These are phyloP conservation scores for Anas platyrhynchos DNA, from an alignment of 2,113 vertebrate genomes.

Conservation along the genomic window DNA sequence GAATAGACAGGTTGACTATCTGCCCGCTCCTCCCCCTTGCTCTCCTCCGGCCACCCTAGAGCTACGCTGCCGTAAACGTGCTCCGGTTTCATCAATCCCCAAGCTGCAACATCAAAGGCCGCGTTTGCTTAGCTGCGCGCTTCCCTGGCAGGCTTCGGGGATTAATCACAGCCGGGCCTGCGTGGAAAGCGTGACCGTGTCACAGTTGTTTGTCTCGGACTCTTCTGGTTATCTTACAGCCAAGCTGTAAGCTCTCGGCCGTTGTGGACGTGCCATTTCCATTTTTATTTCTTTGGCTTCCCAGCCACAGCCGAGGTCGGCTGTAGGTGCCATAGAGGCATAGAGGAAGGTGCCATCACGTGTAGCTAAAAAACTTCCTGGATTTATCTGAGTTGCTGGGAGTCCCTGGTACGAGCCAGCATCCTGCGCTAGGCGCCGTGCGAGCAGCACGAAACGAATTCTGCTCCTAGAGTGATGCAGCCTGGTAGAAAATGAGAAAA, in stretches of 20 bases:
- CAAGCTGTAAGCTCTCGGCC: fast-evolving
- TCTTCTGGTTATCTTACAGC: neutral
- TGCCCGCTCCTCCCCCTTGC: neutral
- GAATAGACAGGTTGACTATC: neutral
- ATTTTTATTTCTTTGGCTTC: neutral
- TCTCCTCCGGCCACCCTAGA: neutral
- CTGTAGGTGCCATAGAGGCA: neutral
- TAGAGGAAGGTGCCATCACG: fast-evolving
- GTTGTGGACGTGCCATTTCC: fast-evolving
- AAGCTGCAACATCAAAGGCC: constrained; percentile 55
- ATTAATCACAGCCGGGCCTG: constrained; percentile 26
- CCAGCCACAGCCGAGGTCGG: fast-evolving
- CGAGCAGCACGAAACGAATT: neutral
- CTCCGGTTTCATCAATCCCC: constrained; percentile 9
- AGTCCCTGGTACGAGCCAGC: neutral
- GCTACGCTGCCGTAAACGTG: neutral
- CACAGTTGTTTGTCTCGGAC: neutral
- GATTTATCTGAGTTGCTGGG: neutral
- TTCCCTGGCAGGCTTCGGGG: constrained; percentile 33
- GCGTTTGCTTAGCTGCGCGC: neutral
- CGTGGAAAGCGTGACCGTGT: neutral
- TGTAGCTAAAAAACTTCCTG: neutral
- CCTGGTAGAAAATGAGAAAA: neutral
- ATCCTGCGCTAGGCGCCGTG: neutral
- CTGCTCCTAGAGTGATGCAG: neutral